Conservation (phyloP, 1,140 invertebrate genomes). For the Gonioctena quinquepunctata region DNA sequence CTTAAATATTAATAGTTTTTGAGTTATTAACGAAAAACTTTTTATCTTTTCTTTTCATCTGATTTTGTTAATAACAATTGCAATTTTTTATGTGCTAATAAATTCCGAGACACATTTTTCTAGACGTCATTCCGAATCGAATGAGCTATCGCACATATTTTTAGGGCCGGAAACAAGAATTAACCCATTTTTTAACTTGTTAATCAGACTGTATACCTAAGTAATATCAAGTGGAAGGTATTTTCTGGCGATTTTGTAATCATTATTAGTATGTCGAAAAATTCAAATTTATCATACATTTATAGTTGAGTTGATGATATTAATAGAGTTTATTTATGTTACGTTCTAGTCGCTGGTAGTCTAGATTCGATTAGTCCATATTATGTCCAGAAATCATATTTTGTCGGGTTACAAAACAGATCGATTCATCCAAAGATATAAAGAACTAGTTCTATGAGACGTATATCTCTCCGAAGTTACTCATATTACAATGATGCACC, state of each 20-base stretch:
- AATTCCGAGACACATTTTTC: too few relatives aligned
- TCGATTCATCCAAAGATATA: not conserved
- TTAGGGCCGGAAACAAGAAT: too few relatives aligned
- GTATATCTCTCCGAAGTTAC: not conserved
- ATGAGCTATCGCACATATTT: too few relatives aligned
- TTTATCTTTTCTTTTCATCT: too few relatives aligned
- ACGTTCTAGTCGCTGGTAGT: slow-evolving; percentile 32
- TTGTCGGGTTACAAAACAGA: not conserved
- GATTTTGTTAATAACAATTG: too few relatives aligned
- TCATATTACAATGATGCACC: not conserved
- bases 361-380: slow-evolving; percentile 20
- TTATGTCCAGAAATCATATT: not conserved
- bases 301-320: slow-evolving; percentile 1
- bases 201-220: too few relatives aligned
- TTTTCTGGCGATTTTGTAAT: not conserved
- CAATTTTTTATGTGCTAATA: too few relatives aligned
- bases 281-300: not conserved
- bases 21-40: too few relatives aligned
- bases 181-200: too few relatives aligned
- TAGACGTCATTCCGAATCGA: too few relatives aligned
- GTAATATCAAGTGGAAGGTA: too few relatives aligned
- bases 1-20: too few relatives aligned
- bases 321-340: slow-evolving; percentile 30
- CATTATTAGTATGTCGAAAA: not conserved
- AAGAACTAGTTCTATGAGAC: not conserved